Evolutionary conservation across 2,888 invertebrate species (phyloP).

Genomic region (Drosophila phalerata): DNA sequence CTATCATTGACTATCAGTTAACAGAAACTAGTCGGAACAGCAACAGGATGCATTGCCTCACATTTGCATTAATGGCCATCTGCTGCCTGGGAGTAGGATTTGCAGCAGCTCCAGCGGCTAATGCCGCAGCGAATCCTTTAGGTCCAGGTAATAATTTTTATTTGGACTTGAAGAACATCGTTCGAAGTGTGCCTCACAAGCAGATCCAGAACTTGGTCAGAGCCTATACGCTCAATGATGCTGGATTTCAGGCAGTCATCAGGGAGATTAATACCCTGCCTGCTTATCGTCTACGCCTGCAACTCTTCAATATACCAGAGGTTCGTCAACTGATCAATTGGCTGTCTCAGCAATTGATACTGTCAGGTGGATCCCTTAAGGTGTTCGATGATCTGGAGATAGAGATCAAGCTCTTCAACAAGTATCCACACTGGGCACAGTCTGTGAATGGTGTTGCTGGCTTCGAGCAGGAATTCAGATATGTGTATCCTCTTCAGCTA

Average conservation of each 20-base stretch:
- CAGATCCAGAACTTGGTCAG: slow-evolving; percentile 64
- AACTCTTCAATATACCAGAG: slow-evolving; percentile 77
- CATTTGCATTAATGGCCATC: slow-evolving; percentile 32
- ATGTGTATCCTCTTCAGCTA: slow-evolving; percentile 65
- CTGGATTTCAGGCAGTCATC: slow-evolving; percentile 78
- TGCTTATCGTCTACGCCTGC: slow-evolving; percentile 62
- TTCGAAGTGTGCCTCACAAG: slow-evolving; percentile 62
- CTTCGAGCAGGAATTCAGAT: slow-evolving; percentile 72
- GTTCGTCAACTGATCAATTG: slow-evolving; percentile 71
- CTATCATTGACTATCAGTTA: slow-evolving; percentile 1
- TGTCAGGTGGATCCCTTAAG: slow-evolving; percentile 66
- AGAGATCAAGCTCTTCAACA: slow-evolving; percentile 74
- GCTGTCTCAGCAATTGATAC: slow-evolving; percentile 69
- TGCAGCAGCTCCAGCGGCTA: slow-evolving; percentile 2
- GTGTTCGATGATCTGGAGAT: slow-evolving; percentile 73
- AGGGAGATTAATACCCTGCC: slow-evolving; percentile 72
- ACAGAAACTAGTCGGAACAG: background rate
- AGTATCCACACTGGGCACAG: slow-evolving; percentile 67
- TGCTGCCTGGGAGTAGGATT: slow-evolving; percentile 44
- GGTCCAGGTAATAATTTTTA: slow-evolving; percentile 50
- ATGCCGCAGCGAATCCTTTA: background rate
- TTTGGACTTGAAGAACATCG: slow-evolving; percentile 58
- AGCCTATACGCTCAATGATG: slow-evolving; percentile 79
- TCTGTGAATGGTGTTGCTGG: slow-evolving; percentile 75
- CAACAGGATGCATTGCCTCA: slow-evolving; percentile 49